These are phyloP conservation scores for Napeogenes sylphis DNA, from an alignment of 2,888 invertebrate genomes.

Conservation along the genomic window DNA sequence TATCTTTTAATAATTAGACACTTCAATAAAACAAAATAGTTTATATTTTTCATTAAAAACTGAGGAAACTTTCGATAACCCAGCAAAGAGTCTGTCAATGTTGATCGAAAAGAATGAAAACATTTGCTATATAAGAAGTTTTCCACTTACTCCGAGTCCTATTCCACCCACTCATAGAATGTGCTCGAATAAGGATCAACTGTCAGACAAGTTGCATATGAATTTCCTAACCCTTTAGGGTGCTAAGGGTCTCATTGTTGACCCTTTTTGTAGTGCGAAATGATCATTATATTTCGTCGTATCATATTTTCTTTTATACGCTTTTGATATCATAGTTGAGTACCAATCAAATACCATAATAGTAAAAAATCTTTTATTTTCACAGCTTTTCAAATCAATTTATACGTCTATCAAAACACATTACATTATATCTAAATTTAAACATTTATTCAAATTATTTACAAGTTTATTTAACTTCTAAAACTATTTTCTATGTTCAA, in stretches of 20 bases:
- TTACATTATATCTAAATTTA: constrained; percentile 10
- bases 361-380: constrained; percentile 15
- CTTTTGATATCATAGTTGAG: background rate
- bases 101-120: constrained; percentile 6
- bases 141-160: constrained; percentile 3
- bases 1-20: no score
- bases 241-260: constrained; percentile 16
- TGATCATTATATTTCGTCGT: background rate
- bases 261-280: constrained; percentile 6
- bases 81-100: background rate
- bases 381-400: constrained; percentile 16
- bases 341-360: constrained; percentile 7
- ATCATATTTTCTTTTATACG: constrained; percentile 7
- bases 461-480: background rate
- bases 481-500: background rate
- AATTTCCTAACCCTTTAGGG: constrained; percentile 25
- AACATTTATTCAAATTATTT: constrained; percentile 1
- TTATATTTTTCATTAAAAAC: background rate
- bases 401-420: constrained; percentile 6
- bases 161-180: background rate
- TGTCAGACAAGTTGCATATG: constrained; percentile 6
- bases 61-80: background rate
- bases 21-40: background rate
- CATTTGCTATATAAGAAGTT: constrained; percentile 6
- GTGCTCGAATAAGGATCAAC: constrained; percentile 2